A percentile compares a stretch with the other conserved stretches of the same genome.
Evolutionary conservation across 2,113 vertebrate genomes (phyloP).

Genomic region (Pangasianodon gigas): DNA sequence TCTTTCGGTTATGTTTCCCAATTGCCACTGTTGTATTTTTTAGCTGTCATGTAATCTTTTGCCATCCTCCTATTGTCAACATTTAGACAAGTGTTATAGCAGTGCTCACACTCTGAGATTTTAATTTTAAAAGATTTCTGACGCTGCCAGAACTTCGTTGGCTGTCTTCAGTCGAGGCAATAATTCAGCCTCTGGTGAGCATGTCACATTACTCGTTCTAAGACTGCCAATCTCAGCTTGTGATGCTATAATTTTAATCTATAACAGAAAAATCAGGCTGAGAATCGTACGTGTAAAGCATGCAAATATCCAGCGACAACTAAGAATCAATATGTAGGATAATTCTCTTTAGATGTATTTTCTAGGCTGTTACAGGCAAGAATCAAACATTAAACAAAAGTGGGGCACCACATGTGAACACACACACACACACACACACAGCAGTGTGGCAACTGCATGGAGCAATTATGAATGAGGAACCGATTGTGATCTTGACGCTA

Average conservation of each 20-base stretch:
- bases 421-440: slow-evolving; percentile 38
- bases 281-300: not conserved
- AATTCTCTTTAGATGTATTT: not conserved
- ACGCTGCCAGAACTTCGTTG: not conserved
- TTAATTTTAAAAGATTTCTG: not conserved
- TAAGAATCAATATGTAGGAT: not conserved
- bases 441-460: slow-evolving; percentile 18
- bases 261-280: not conserved
- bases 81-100: not conserved
- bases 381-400: not conserved
- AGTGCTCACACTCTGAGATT: not conserved
- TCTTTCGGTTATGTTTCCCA: not conserved
- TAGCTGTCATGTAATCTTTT: not conserved
- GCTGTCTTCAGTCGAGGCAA: not conserved
- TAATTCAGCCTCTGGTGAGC: not conserved
- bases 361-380: not conserved
- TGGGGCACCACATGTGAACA: not conserved
- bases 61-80: not conserved
- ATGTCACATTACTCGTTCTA: not conserved
- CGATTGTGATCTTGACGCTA: not conserved
- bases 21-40: too few species aligned
- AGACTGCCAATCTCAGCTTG: not conserved
- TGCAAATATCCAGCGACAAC: not conserved
- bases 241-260: not conserved
- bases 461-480: slow-evolving; percentile 45